Evolutionary conservation across 2,113 vertebrate species (phyloP), one percentile per base, ranked within the genome.

Genomic region (Archocentrus centrarchus): DNA sequence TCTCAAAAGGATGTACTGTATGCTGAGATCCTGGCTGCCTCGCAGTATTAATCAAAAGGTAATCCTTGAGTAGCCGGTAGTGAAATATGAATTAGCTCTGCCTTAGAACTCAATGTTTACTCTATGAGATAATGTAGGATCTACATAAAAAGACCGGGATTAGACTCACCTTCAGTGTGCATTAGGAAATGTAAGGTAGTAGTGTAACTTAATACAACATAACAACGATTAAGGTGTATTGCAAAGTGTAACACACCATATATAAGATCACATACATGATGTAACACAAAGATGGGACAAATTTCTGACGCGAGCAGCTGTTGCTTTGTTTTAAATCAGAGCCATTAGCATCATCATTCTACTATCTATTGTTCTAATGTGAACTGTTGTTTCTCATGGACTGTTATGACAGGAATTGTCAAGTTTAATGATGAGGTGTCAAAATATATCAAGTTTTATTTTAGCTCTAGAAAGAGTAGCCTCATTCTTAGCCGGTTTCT

Each of bases 361-460:
- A 7, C 60, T 61, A 30, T 66, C 60, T 81, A 22, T 84, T 58
- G 61, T 80, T 83, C 18, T 77, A 44, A 61, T 73, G 70, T 87
- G 55, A 77, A 53, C 8, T 57, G 27, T 82, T 77, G 68, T 64
- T 82, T 77, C 44, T 81, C 76, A 63, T 78, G 27, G 84, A 89
- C 83, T 92, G 86, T 89, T 94, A 79, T 70, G 61, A 79, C 75
- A 86, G 75, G 35, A 88, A 81, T 22, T 82, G 79, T 73, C 68
- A 73, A 53, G 68, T 73, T 73, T 68, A 88, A 68, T 18, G 39
- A 87, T 44, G 57, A 88, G 7, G 22, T 86, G 44, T 88, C 62
- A 84, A 30, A 70, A 57, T 80, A 17, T 78, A 37, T 63, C 3
- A 50, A 58, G 59, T 88, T 88, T 78, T 62, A 53, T 68, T 83